Evolutionary conservation across 1,140 invertebrate genomes (phyloP), one percentile per base, ranked within the genome.

Genomic region (Drosophila trapezifrons): DNA sequence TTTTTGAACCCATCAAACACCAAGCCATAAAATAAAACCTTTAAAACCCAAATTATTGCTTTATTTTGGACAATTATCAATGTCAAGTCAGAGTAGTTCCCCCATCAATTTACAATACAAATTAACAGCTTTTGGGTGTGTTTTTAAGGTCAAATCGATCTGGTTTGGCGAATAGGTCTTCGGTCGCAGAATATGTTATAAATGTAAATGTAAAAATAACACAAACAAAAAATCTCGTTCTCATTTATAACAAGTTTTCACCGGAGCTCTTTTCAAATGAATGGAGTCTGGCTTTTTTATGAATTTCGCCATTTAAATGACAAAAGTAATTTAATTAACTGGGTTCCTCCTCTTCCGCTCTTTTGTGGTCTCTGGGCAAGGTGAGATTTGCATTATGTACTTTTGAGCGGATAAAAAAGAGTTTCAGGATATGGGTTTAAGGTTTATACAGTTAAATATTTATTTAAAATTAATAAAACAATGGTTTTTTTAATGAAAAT

Each of bases 61-160:
- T 29, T 17, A 35, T 35, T 45, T 57, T 27, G 22, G 15, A 47
- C 22, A 40, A 38, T 49, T 57, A 22, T 57, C 67, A 71, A 71
- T 71, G 65, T 55, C 67, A 46, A 3, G 20, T 35, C 27, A 4
- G n/a, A 20, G 32, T 71, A 70, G 67, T 57, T 43, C 51, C 67
- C 52, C 15, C 46, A 12, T 29, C 32, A 15, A 66, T 66, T 65
- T 62, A 63, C 57, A 63, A 45, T 66, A 22, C 62, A 22, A 66
- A 49, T 71, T 71, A 70, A 70, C 42, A 49, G 65, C 65, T 67
- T 71, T 71, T 65, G 49, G 67, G 67, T 70, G 65, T 70, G 67
- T 57, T 71, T 47, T 70, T 71, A 71, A 71, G 67, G 67, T 71
- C 67, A 40, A 70, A 71, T 40, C 43, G 35, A 70, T 71, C 65